Base-by-base conservation (phyloP, 2,888 invertebrate species). In the Zootermopsis nevadensis region DNA sequence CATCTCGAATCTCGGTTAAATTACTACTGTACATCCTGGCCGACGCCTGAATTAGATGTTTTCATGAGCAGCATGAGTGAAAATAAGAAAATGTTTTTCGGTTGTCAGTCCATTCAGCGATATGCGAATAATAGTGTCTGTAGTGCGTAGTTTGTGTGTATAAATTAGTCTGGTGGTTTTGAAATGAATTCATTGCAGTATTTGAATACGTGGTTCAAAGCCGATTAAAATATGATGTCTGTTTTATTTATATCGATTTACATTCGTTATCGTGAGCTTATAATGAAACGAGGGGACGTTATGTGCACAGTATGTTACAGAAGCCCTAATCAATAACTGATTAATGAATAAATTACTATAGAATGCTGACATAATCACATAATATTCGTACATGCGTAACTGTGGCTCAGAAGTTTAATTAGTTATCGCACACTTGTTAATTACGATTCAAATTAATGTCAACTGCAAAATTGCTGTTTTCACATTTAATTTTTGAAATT, bases 271-370 rank as follows among this genome's bases (percentile, higher is more conserved):
- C 10, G 6, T 27, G 27, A n/a, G n/a, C 10, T 53, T 27, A 1
- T 27, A 60, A 60, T 15, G n/a, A 6, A 27, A 60, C n/a, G 60
- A 60, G 27, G 27, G n/a, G 60, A 4, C n/a, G 7, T n/a, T 60
- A 27, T 60, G 12, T 60, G 60, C 6, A 60, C 60, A 60, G 60
- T 27, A 27, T 60, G 60, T 60, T 0, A n/a, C 6, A 27, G 27
- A 60, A 60, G 31, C 69, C 74, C 38, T 38, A 79, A 79, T 66
- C 79, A 60, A 60, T 66, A 79, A 30, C 55, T 66, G 66, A 79
- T 79, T 79, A 79, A 79, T 60, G 79, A 79, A 79, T 79, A 79
- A 79, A 79, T 79, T 79, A 66, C 31, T 77, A 77, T 77, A 42
- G 53, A 33, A 55, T 27, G 55, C 79, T 38, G 22, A 42, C 74